These are phyloP conservation scores for Andrena dorsata DNA, from an alignment of 2,888 invertebrate species.

Conservation along the genomic window DNA sequence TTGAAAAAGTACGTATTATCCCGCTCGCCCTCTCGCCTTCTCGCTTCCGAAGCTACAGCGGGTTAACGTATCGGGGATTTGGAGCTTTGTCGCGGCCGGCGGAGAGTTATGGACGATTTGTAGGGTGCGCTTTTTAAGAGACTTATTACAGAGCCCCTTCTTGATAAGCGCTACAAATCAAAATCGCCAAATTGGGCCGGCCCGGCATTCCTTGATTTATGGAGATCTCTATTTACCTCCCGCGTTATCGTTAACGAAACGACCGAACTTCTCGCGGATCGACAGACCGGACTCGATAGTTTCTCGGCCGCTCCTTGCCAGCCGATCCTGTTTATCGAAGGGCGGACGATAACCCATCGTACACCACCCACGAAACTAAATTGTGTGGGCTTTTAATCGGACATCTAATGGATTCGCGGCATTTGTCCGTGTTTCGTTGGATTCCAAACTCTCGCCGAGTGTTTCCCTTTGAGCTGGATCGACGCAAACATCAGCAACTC, in stretches of 20 bases:
- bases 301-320: neutral
- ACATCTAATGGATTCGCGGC: slow-evolving; percentile 45
- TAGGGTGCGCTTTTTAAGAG: slow-evolving; percentile 58
- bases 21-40: neutral
- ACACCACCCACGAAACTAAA: neutral
- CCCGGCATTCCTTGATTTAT: slow-evolving; percentile 49
- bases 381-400: slow-evolving; percentile 51
- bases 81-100: slow-evolving; percentile 51
- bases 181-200: slow-evolving; percentile 45
- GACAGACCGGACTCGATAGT: too few species aligned
- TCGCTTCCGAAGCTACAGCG: slow-evolving; percentile 12
- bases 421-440: slow-evolving; percentile 45
- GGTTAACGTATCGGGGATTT: slow-evolving; percentile 70
- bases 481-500: slow-evolving; percentile 63
- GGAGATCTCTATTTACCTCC: slow-evolving; percentile 35
- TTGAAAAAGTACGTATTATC: slow-evolving; percentile 74
- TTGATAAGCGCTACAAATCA: slow-evolving; percentile 59
- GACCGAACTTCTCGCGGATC: slow-evolving; percentile 14
- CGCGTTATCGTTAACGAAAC: slow-evolving; percentile 35
- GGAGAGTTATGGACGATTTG: slow-evolving; percentile 67
- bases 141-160: slow-evolving; percentile 57
- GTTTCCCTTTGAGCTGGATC: slow-evolving; percentile 57
- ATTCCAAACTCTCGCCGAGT: slow-evolving; percentile 43
- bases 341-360: neutral
- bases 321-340: neutral